Evolutionary conservation across 1,140 invertebrate species (phyloP), one percentile per base, ranked within the genome.

Genomic region (Euura saliciscinereae): DNA sequence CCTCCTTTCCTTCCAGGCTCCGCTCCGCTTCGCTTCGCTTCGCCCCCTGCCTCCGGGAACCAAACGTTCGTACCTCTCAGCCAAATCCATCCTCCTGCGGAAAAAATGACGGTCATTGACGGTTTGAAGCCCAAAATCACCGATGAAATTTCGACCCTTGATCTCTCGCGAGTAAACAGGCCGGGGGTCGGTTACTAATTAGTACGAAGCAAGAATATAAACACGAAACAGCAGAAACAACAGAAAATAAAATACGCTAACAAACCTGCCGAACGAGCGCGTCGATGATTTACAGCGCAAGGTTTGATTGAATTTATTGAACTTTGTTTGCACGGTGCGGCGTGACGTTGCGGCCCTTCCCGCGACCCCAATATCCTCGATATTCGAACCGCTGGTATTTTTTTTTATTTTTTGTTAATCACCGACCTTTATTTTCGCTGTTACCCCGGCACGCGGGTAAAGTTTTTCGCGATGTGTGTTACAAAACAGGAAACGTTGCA

Each of bases 271-370:
- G 75, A 77, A 71, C 76, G 74, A 78, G 75, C 73, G 28, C 28
- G 73, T 68, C 80, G 78, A 83, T 81, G 81, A 84, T 84, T 84
- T 83, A 84, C 81, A 81, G 81, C 82, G 81, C 80, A 76, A 79
- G 79, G 80, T 82, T 80, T 83, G 80, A 84, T 84, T 83, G 81
- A 84, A 84, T 84, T 83, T 78, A 80, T 82, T 78, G 74, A 71
- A 73, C 76, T 78, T 71, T 80, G 79, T 81, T 78, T 82, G 78
- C 75, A 70, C 73, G 71, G 8, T 44, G 8, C 44, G 10, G 11
- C 42, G 68, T n/a, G 43, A n/a, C 44, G 43, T 11, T 69, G 44
- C 11, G 13, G 10, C 43, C 11, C 42, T 10, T 44, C 28, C 68
- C 68, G 43, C 69, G 71, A 65, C 6, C 28, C 4, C 66, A 44